Percentiles rank a stretch among this genome's conserved stretches.
phyloP scores from a whole-genome alignment of 2,797 vertebrate genomes.

The Chaenodraco wilsoni region DNA sequence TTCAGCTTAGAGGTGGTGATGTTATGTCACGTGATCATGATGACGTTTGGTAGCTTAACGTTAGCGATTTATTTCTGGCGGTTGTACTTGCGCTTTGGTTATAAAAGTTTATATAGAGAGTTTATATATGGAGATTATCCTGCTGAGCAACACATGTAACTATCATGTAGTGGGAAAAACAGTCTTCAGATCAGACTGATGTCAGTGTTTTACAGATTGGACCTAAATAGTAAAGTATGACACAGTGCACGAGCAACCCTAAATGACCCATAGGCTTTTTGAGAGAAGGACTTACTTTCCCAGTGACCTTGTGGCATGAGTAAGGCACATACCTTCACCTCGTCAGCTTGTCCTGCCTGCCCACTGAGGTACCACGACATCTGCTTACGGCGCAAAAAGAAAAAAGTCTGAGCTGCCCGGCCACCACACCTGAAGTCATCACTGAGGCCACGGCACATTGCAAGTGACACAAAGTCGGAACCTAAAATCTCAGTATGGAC shows the following conservation, averaged over 20 bases:
- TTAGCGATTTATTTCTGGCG: no score
- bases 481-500: slow-evolving; percentile 79
- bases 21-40: no score
- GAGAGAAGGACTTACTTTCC: slow-evolving; percentile 15
- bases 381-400: slow-evolving; percentile 70
- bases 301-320: slow-evolving; percentile 20
- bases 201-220: background rate
- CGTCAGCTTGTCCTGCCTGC: slow-evolving; percentile 34
- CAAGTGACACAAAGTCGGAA: slow-evolving; percentile 80
- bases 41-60: no score
- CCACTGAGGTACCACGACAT: slow-evolving; percentile 48
- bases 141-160: no score
- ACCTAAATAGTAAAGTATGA: slow-evolving; percentile 12
- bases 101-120: no score
- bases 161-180: background rate
- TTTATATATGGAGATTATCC: no score
- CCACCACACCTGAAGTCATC: slow-evolving; percentile 70
- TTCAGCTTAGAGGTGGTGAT: no score
- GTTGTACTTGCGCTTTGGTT: no score
- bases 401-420: slow-evolving; percentile 35
- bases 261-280: background rate
- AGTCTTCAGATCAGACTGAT: background rate
- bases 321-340: slow-evolving; percentile 35
- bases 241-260: background rate
- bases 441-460: slow-evolving; percentile 66